Evolutionary conservation across 2,113 vertebrate species (phyloP).

Genomic region (Typhlomys cinereus): DNA sequence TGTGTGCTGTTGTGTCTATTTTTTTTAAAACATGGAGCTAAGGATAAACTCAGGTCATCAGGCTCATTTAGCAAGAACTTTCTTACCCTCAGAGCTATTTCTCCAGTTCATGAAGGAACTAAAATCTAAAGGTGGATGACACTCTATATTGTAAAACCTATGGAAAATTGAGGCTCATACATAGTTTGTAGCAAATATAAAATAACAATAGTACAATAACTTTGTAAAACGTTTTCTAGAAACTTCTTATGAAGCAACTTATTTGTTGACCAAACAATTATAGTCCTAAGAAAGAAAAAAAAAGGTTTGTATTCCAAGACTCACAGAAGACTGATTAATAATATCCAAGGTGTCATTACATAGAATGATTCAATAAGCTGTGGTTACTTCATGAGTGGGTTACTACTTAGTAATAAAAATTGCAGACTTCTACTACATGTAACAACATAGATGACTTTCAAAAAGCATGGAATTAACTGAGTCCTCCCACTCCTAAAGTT

Average conservation of each 20-base stretch:
- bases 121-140: not conserved
- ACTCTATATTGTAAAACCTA: not conserved
- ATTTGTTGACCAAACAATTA: not conserved
- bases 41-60: too few relatives aligned
- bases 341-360: not conserved
- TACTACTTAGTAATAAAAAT: not conserved
- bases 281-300: not conserved
- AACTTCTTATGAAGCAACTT: not conserved
- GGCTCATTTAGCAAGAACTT: too few relatives aligned
- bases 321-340: not conserved
- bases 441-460: not conserved
- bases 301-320: not conserved
- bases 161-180: not conserved
- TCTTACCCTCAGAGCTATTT: too few relatives aligned
- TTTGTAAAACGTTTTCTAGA: not conserved
- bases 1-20: too few relatives aligned
- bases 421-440: not conserved
- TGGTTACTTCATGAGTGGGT: not conserved
- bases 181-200: not conserved
- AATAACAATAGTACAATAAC: not conserved
- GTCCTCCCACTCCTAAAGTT: too few relatives aligned
- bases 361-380: not conserved
- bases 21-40: too few relatives aligned
- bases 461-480: not conserved
- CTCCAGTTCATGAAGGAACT: not conserved